These are phyloP conservation scores for Adrianichthys oophorus DNA, from an alignment of 2,797 vertebrate genomes.

Conservation along the genomic window DNA sequence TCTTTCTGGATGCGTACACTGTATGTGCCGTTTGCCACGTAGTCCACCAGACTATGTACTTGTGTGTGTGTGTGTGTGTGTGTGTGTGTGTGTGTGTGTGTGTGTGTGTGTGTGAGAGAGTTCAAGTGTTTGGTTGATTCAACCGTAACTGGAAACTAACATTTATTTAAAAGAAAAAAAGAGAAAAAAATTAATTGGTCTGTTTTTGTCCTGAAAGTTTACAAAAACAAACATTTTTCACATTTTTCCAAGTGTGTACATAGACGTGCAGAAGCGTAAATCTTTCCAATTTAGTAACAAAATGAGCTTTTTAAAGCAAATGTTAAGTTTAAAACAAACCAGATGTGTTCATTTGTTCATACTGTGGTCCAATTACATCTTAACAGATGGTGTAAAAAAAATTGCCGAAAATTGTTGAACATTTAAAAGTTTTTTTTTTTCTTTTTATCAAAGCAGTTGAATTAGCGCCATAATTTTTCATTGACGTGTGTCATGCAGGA, in stretches of 20 bases:
- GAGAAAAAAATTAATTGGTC: conserved; percentile 59
- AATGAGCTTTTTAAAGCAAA: background rate
- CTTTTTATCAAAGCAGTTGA: conserved; percentile 4
- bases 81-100: conserved; percentile 47
- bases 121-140: conserved; percentile 38
- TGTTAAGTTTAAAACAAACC: background rate
- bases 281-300: background rate
- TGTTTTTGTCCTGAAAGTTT: conserved; percentile 47
- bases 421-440: no score
- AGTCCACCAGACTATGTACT: conserved; percentile 62
- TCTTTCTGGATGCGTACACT: conserved; percentile 37
- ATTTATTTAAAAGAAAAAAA: conserved; percentile 59
- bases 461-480: conserved; percentile 27
- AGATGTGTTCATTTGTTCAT: no score
- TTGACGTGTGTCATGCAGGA: conserved; percentile 27
- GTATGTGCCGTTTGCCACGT: conserved; percentile 80
- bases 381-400: no score
- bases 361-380: no score
- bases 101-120: conserved; percentile 34
- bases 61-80: conserved; percentile 49
- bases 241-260: no score
- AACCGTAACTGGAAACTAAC: conserved; percentile 75
- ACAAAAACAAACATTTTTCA: background rate
- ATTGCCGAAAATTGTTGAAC: no score
- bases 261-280: conserved; percentile 8